Conservation (phyloP, 2,888 invertebrate genomes). For the Hyles lineata region DNA sequence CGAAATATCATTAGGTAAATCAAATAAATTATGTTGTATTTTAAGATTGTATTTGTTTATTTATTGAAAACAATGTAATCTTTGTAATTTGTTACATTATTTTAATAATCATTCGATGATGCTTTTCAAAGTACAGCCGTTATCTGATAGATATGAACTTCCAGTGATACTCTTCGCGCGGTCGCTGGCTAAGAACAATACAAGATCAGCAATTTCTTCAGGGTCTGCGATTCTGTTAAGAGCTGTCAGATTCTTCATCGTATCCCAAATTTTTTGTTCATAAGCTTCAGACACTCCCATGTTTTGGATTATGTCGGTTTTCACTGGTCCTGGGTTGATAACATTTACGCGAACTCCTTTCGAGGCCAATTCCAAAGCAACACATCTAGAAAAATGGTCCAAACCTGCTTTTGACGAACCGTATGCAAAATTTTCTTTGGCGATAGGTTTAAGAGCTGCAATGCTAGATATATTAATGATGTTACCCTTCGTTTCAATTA, state of each 20-base stretch:
- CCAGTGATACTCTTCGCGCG: conserved; percentile 40
- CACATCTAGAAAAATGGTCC: conserved; percentile 94
- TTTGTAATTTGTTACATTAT: background rate
- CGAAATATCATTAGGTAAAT: too few relatives aligned
- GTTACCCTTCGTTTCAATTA: conserved; percentile 52
- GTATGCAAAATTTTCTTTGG: conserved; percentile 40
- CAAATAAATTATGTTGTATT: too few relatives aligned
- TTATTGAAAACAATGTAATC: background rate
- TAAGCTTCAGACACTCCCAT: conserved; percentile 54
- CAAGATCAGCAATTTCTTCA: conserved; percentile 49
- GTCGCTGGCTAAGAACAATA: conserved; percentile 49
- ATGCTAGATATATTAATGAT: conserved; percentile 55
- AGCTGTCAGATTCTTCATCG: conserved; percentile 90
- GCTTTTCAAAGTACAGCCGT: conserved; percentile 21
- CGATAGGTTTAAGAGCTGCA: conserved; percentile 34
- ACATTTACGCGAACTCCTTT: conserved; percentile 92
- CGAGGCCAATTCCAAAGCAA: conserved; percentile 90
- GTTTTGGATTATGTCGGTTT: conserved; percentile 53
- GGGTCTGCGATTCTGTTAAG: conserved; percentile 89
- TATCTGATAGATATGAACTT: conserved; percentile 27
- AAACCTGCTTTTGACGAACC: conserved; percentile 66
- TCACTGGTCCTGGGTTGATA: conserved; percentile 94
- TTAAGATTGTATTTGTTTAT: too few relatives aligned
- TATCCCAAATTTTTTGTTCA: conserved; percentile 80
- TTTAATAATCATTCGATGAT: conserved; percentile 4